A percentile compares a stretch with the other conserved stretches of the same genome.
phyloP scores from a whole-genome alignment of 2,113 vertebrate species.

The Romanogobio albipinnatus region DNA sequence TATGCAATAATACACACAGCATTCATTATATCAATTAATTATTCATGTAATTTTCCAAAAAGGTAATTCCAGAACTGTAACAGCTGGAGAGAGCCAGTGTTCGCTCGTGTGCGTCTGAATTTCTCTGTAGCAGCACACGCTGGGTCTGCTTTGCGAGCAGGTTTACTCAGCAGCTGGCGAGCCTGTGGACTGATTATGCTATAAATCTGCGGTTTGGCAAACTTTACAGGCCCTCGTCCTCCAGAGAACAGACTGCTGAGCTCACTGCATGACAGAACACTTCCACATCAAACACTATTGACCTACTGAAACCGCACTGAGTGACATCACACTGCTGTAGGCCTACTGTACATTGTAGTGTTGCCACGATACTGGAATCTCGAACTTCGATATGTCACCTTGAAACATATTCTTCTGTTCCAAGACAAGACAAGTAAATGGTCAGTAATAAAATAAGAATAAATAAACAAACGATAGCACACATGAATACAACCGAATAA shows the following conservation, averaged over 20 bases:
- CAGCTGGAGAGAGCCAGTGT: not conserved
- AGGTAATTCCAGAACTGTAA: not conserved
- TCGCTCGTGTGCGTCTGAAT: not conserved
- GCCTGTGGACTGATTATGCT: not conserved
- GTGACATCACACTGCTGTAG: too few relatives aligned
- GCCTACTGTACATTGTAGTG: too few relatives aligned
- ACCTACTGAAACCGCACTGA: not conserved
- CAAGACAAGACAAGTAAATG: too few relatives aligned
- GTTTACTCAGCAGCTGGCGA: constrained; percentile 22
- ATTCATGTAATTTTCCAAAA: not conserved
- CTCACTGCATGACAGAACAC: not conserved
- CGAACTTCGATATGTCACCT: too few relatives aligned
- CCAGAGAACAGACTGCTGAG: not conserved
- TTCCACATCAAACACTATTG: not conserved
- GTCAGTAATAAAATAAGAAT: too few relatives aligned
- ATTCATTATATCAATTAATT: not conserved
- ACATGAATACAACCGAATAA: too few relatives aligned
- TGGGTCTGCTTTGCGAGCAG: not conserved
- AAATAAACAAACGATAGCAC: too few relatives aligned
- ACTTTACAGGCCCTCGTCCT: not conserved
- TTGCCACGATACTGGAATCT: too few relatives aligned
- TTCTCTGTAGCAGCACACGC: not conserved
- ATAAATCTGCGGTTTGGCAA: constrained; percentile 12
- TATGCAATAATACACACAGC: not conserved
- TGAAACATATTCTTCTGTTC: too few relatives aligned